Conservation (phyloP, 35 echinoderm and acorn worm species). For the Anneissia japonica region DNA sequence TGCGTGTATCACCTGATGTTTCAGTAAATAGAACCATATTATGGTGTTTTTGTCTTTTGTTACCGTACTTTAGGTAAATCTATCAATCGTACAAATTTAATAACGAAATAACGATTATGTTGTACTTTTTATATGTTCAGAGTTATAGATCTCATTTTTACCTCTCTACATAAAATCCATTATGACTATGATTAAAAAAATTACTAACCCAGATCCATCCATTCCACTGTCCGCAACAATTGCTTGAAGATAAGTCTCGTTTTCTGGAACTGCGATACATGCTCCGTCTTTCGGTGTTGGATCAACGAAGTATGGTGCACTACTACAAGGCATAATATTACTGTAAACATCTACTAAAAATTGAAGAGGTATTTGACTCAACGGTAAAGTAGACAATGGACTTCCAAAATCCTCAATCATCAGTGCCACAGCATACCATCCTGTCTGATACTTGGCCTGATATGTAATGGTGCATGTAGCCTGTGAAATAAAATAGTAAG, state of each 20-base stretch:
- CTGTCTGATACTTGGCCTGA: neutral
- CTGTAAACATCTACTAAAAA: neutral
- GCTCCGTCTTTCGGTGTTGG: neutral
- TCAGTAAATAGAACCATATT: too few species aligned
- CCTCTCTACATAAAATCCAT: too few species aligned
- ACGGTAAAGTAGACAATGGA: neutral
- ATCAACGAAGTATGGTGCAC: neutral
- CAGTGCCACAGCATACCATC: constrained; percentile 28
- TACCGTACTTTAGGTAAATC: too few species aligned
- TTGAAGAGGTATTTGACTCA: constrained; percentile 13
- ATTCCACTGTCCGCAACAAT: neutral
- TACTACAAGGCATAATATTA: neutral
- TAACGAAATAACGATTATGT: too few species aligned
- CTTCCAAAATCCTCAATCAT: constrained; percentile 17
- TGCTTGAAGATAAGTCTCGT: neutral
- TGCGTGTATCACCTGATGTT: too few species aligned
- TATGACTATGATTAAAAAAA: too few species aligned
- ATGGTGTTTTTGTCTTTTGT: too few species aligned
- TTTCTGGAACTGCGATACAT: neutral
- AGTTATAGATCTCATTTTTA: too few species aligned
- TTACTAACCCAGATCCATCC: too few species aligned
- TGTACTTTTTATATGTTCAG: too few species aligned
- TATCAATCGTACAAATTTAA: too few species aligned
- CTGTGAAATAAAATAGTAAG: too few species aligned
- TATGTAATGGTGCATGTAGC: neutral